Base-by-base conservation (phyloP, 2,888 invertebrate species). In the Dryomyza anilis region DNA sequence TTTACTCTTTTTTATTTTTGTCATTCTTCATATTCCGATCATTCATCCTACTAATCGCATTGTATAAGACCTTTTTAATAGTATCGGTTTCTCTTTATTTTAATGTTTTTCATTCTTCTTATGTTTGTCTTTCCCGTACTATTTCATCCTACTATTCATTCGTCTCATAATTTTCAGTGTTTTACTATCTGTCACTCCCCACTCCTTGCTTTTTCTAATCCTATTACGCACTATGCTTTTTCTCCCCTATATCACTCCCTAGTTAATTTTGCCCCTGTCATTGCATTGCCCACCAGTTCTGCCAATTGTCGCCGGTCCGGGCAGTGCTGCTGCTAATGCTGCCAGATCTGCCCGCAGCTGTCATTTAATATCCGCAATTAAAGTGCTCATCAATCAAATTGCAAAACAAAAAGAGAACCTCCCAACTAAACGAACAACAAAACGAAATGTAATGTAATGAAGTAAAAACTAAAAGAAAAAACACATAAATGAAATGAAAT, bases 351-450 rank as follows among this genome's bases (percentile, higher is more conserved):
- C 27, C 57, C 25, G n/a, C 65, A 71, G 73, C 72, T 81, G 81
- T 80, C 80, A 81, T 81, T 81, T 81, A 82, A 82, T 82, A 82
- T 80, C 81, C 82, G 77, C 80, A 82, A 81, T 82, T 82, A 82
- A 81, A 81, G 78, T 78, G 79, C 76, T 82, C 81, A 82, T 82
- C 81, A 81, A 82, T 82, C 82, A 81, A 80, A 78, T 33, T 14
- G n/a, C 19, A 19, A 19, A 19, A 48, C 3, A 19, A 19, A 48
- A 3, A 19, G 48, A 48, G 16, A 19, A 19, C 16, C 19, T 14
- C 3, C 16, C 19, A 19, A 19, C 16, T 23, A n/a, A n/a, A n/a
- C n/a, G 48, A 29, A 21, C 3, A 21, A 55, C 16, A 29, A 16
- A 55, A 29, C 5, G 16, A 55, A 6, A 55, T 7, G 25, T 12